phyloP scores from a whole-genome alignment of 2,113 vertebrate genomes.

The Archilochus colubris region DNA sequence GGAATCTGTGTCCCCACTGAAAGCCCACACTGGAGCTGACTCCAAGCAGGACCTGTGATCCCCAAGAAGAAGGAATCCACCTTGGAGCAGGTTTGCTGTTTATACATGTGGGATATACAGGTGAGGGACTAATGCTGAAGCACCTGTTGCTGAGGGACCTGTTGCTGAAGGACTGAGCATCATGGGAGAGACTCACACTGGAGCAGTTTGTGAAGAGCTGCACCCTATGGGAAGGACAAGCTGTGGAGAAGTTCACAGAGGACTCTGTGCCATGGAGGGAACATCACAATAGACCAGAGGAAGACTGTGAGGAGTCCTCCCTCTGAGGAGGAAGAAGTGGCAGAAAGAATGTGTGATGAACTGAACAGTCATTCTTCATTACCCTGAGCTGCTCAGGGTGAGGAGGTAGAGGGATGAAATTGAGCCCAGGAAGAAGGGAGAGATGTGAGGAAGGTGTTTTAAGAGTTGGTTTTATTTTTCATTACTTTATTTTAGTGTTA shows the following conservation, averaged over 20 bases:
- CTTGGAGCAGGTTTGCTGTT: too few species aligned
- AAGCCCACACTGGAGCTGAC: neutral
- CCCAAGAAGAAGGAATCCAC: too few species aligned
- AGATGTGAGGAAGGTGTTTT: neutral
- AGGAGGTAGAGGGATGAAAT: neutral
- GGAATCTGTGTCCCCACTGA: neutral
- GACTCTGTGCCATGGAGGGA: neutral
- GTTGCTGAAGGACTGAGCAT: too few species aligned
- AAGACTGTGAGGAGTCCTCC: neutral
- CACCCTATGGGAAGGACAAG: accelerated
- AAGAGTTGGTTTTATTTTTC: neutral
- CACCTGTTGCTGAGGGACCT: too few species aligned
- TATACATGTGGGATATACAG: too few species aligned
- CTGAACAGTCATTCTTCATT: neutral
- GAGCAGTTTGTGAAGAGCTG: neutral
- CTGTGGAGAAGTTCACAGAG: too few species aligned
- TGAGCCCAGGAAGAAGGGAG: neutral
- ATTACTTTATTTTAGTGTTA: neutral
- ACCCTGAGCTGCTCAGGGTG: accelerated
- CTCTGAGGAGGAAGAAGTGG: neutral
- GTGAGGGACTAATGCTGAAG: too few species aligned
- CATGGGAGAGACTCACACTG: neutral
- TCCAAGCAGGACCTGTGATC: neutral
- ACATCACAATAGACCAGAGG: neutral
- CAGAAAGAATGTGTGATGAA: neutral